Base-by-base conservation (phyloP, 2,888 invertebrate genomes). In the Punctoribates punctum region DNA sequence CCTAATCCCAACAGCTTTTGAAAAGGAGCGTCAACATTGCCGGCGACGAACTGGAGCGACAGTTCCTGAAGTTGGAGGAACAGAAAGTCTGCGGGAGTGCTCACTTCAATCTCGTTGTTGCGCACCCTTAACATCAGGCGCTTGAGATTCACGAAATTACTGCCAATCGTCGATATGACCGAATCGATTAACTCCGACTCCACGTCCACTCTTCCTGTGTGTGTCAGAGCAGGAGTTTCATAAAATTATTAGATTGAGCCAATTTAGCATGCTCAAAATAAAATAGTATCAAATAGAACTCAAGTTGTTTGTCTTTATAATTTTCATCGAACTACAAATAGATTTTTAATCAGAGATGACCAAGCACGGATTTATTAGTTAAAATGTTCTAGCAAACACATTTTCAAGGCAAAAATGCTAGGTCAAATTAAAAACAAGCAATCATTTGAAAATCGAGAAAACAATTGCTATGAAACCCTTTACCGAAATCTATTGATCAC, bases 101-200 rank as follows among this genome's bases (percentile, higher is more conserved):
- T 15, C 20, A 75, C 75, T 17, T 75, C 75, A 4, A 75, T 75
- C 25, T 75, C 75, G n/a, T 42, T 38, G 72, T 75, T 46, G 20
- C 57, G 42, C 6, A 75, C 23, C 13, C 75, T 48, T 17, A 75
- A 15, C 17, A 29, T 20, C 17, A 75, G 34, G 1, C 34, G 8
- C 20, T 29, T 48, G n/a, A 75, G 25, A 46, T 75, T 75, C 6
- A 25, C 48, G 42, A 75, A 75, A 46, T 75, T 75, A 25, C 72
- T 72, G 46, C 75, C 75, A 73, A 75, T 75, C 20, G 75, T 72
- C 42, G 75, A 75, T 38, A 75, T 75, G 29, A 75, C 75, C 13
- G 75, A 75, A 38, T 75, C 75, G 9, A 75, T 75, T 2, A 75
- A 34, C 17, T 75, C 75, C 27, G 72, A 54, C 38, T 27, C 51